Evolutionary conservation across 2,113 vertebrate genomes (phyloP).

Genomic region (Nerophis ophidion): DNA sequence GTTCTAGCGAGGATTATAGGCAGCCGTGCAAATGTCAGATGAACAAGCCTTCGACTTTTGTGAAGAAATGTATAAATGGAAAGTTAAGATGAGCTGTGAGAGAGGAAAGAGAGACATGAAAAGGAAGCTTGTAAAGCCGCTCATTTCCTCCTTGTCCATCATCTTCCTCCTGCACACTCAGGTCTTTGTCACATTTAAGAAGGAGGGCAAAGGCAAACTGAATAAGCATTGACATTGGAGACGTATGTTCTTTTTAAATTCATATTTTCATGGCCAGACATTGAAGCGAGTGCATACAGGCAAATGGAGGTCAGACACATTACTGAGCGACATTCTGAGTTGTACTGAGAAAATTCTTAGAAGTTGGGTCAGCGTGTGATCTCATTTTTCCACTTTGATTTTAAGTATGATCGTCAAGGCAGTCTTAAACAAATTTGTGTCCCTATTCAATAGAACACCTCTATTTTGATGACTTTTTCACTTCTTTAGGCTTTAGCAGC

Average conservation of each 20-base stretch:
- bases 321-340: too few species aligned
- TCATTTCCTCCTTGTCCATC: constrained; percentile 45
- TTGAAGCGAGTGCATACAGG: too few species aligned
- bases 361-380: too few species aligned
- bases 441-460: too few species aligned
- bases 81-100: constrained; percentile 38
- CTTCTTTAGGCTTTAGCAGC: too few species aligned
- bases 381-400: too few species aligned
- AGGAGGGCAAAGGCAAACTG: neutral
- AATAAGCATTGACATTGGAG: neutral
- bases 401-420: too few species aligned
- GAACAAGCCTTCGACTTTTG: constrained; percentile 1
- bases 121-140: constrained; percentile 36
- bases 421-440: too few species aligned
- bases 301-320: too few species aligned
- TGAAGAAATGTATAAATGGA: constrained; percentile 10
- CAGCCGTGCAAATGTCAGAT: constrained; percentile 19
- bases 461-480: too few species aligned
- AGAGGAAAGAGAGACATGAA: constrained; percentile 19
- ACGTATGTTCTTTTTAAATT: neutral
- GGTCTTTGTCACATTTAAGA: constrained; percentile 10
- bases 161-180: constrained; percentile 12
- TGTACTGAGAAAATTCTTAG: too few species aligned
- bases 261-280: neutral
- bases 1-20: constrained; percentile 8